Evolutionary conservation across 2,113 vertebrate species (phyloP), one percentile per base, ranked within the genome.

Genomic region (Hippopotamus amphibius): DNA sequence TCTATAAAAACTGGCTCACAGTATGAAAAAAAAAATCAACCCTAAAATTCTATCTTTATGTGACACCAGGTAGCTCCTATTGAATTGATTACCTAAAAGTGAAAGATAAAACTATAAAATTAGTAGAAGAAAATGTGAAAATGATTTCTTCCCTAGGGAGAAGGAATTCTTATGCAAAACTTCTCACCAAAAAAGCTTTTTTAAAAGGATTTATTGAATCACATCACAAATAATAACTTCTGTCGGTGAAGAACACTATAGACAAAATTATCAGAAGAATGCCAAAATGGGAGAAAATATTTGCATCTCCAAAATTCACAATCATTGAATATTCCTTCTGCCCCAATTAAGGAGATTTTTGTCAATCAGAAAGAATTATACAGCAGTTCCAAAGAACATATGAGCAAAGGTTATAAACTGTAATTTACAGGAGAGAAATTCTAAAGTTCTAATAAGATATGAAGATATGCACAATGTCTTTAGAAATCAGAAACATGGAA

Each of bases 41-140:
- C 28, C 43, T 33, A 10, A 55, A 80, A 46, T 10, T 46, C 6
- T 95, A 48, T 59, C 48, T 81, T 86, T 91, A 76, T 22, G 9
- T 17, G 14, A 59, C 13, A 82, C 66, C 50, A 83, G 21, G 30
- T 83, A 22, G 9, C 12, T 95, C n/a, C 13, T 83, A 24, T 13
- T 66, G 12, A 16, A 80, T 59, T 41, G 57, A 53, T 76, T 37
- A 55, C n/a, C 8, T 61, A 16, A 33, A 90, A 65, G 26, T 72
- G 17, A 94, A 88, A 81, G 37, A 26, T 33, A 66, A 80, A 74
- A 17, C 72, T 30, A 59, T 59, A 26, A 65, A 77, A 24, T 53
- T 43, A 77, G 43, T 53, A 46, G 66, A 90, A 88, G 48, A 63
- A 72, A 88, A 74, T 76, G 37, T 86, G 77, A 57, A 46, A 96